A percentile compares a stretch with the other conserved stretches of the same genome.
phyloP scores from a whole-genome alignment of 1,140 invertebrate genomes.

The Apis dorsata region DNA sequence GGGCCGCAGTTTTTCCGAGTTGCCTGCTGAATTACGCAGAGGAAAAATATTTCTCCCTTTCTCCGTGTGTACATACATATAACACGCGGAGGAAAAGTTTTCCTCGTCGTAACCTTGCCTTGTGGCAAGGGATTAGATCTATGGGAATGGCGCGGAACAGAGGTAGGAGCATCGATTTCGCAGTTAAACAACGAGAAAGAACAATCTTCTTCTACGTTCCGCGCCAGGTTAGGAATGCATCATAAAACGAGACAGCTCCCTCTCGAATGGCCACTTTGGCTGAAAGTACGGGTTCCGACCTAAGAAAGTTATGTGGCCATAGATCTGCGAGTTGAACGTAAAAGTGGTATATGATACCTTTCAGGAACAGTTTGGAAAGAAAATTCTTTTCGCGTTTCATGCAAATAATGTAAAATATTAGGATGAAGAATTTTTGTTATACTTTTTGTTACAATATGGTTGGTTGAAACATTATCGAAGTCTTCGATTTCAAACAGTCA shows the following conservation, averaged over 20 bases:
- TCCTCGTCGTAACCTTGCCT: conserved; percentile 1
- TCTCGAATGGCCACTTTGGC: conserved; percentile 27
- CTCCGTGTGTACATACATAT: not conserved
- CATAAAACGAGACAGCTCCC: conserved; percentile 38
- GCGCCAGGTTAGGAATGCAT: conserved; percentile 60
- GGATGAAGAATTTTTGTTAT: too few species aligned
- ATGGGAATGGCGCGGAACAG: not conserved
- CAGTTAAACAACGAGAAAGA: conserved; percentile 52
- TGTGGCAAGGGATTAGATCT: not conserved
- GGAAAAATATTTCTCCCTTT: not conserved
- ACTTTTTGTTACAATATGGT: too few species aligned
- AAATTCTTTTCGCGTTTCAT: not conserved
- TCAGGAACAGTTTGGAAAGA: too few species aligned
- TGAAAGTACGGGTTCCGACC: conserved; percentile 28
- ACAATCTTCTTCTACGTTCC: conserved; percentile 65
- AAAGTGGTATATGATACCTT: not conserved
- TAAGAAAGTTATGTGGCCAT: conserved; percentile 2
- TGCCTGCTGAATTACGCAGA: conserved; percentile 16
- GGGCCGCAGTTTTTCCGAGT: not conserved
- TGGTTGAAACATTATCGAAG: too few species aligned
- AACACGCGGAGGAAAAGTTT: not conserved
- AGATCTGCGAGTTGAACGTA: not conserved
- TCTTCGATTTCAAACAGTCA: too few species aligned
- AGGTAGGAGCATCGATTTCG: conserved; percentile 40
- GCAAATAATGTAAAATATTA: not conserved